Base-by-base conservation (phyloP, 2,888 invertebrate species). In the Tromatobia lineatoria region DNA sequence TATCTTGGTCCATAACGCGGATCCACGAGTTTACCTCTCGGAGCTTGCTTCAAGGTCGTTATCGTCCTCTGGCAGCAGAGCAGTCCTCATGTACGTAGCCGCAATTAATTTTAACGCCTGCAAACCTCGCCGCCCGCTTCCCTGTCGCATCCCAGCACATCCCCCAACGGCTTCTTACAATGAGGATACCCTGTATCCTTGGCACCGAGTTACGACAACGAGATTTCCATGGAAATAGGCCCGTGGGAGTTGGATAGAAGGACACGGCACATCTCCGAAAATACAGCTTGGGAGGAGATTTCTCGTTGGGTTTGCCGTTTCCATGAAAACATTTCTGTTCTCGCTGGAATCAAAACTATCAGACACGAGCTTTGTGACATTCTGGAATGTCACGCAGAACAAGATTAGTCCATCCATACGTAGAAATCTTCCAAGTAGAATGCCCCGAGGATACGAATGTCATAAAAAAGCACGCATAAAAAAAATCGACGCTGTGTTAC, bases 61-160 rank as follows among this genome's bases (percentile, higher is more conserved):
- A 86, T 86, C 86, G 83, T 81, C 74, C 70, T 47, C 80, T 61
- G 75, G n/a, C 83, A 78, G 70, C 79, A 78, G 67, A 59, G 77
- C 83, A 73, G 77, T 82, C 45, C 78, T 83, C 79, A 50, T 74
- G 80, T 83, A 83, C 83, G 78, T 81, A 80, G 83, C 78, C 86
- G 83, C 87, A 85, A 87, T 87, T 86, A 87, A 87, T 87, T 87
- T 83, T 83, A 87, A 86, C 83, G 80, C 76, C 76, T 83, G 77
- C 69, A 79, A 77, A 74, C 45, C 80, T 77, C 47, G 77, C 66
- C 45, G 76, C 76, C 83, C 73, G 50, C 50, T 59, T 11, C 66
- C 29, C 47, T 57, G n/a, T 18, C 54, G 29, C 34, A 38, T 23
- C 75, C 70, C 42, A 38, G 47, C 25, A 50, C 38, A 74, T 74